Percentiles rank a stretch among this genome's conserved stretches.
phyloP scores from a whole-genome alignment of 2,888 invertebrate species.

The Panopea generosa region DNA sequence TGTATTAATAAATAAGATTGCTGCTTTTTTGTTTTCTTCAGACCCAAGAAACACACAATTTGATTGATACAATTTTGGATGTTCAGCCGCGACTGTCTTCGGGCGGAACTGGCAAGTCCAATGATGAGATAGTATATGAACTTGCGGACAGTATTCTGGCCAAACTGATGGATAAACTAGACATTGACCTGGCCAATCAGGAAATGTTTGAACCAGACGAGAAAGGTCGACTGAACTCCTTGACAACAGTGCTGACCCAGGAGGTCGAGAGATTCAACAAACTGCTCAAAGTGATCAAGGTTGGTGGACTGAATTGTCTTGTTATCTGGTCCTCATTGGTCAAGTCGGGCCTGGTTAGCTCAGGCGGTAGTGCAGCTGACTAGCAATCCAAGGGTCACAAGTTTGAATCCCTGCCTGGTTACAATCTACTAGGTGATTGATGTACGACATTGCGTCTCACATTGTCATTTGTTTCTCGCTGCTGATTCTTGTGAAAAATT shows the following conservation, averaged over 20 bases:
- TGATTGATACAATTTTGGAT: constrained; percentile 91
- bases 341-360: too few species aligned
- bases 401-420: too few species aligned
- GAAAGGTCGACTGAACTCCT: constrained; percentile 90
- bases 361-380: too few species aligned
- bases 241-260: constrained; percentile 86
- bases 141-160: constrained; percentile 90
- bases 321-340: too few species aligned
- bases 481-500: too few species aligned
- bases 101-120: constrained; percentile 88
- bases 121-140: constrained; percentile 92
- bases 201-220: constrained; percentile 89
- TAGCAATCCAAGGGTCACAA: too few species aligned
- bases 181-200: constrained; percentile 88
- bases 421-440: too few species aligned
- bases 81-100: constrained; percentile 91
- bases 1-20: too few species aligned
- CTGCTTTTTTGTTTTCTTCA: constrained; percentile 79
- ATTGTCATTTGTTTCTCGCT: too few species aligned
- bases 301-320: too few species aligned
- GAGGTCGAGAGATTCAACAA: constrained; percentile 86
- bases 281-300: constrained; percentile 85
- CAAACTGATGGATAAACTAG: constrained; percentile 88
- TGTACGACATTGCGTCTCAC: too few species aligned
- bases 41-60: constrained; percentile 92